Evolutionary conservation across 2,888 invertebrate species (phyloP).

Genomic region (Leptura quadrifasciata): DNA sequence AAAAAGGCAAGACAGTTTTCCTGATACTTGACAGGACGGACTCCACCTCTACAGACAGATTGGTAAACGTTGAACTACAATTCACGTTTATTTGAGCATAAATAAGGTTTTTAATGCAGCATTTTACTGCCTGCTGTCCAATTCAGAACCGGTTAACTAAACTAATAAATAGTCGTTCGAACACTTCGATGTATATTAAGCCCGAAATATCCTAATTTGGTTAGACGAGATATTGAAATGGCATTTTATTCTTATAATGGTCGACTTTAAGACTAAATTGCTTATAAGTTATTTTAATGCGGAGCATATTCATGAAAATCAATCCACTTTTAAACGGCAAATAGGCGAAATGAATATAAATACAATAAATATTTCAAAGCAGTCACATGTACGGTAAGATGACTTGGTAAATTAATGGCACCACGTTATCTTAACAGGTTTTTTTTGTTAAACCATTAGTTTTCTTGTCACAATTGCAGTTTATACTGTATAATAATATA

Average conservation of each 20-base stretch:
- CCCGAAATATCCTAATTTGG: conserved; percentile 63
- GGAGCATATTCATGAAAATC: conserved; percentile 40
- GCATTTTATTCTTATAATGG: conserved; percentile 59
- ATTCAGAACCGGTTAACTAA: conserved; percentile 62
- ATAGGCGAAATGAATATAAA: conserved; percentile 6
- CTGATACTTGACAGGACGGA: conserved; percentile 16
- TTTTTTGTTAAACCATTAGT: background rate
- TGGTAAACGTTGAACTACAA: conserved; percentile 58
- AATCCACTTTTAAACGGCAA: conserved; percentile 18
- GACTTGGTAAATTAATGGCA: conserved; percentile 12
- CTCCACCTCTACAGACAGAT: conserved; percentile 45
- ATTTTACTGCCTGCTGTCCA: conserved; percentile 60
- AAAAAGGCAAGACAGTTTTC: conserved; percentile 14
- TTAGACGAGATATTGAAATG: conserved; percentile 62
- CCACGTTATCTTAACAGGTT: conserved; percentile 1
- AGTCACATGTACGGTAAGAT: conserved; percentile 2
- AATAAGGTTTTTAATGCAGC: conserved; percentile 62
- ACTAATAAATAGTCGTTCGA: conserved; percentile 61
- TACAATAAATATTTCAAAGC: conserved; percentile 7
- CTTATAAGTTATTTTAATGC: conserved; percentile 42
- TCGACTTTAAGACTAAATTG: conserved; percentile 42
- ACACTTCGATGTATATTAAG: conserved; percentile 50
- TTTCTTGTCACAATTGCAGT: conserved; percentile 2
- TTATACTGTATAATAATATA: conserved; percentile 1
- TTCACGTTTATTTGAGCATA: conserved; percentile 62